Percentiles rank a stretch among this genome's conserved stretches.
Evolutionary conservation across 1,140 invertebrate species (phyloP).

Genomic region (Melipona quadrifasciata): DNA sequence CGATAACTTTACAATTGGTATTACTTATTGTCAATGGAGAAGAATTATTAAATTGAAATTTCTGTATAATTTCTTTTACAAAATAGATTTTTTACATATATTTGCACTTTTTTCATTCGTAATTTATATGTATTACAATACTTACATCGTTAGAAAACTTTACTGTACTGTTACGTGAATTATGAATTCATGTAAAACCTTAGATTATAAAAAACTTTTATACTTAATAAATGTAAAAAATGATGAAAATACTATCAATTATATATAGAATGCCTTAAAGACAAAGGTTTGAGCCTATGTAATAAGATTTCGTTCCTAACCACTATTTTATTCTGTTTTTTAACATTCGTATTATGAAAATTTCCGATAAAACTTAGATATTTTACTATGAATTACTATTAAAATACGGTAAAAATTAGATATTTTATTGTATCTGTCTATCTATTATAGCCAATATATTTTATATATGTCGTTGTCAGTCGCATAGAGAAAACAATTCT

Average conservation of each 20-base stretch:
- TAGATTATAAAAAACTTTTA: not conserved
- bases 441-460: too few species aligned
- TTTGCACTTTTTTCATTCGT: not conserved
- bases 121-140: too few species aligned
- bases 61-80: not conserved
- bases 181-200: not conserved
- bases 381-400: too few species aligned
- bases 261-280: not conserved
- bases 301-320: not conserved
- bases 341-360: not conserved
- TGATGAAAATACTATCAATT: not conserved
- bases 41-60: not conserved
- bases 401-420: too few species aligned
- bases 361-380: not conserved
- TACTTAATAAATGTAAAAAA: not conserved
- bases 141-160: too few species aligned
- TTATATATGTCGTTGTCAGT: not conserved
- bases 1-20: not conserved
- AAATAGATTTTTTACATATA: not conserved
- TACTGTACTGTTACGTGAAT: not conserved
- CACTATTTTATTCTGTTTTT: too few species aligned
- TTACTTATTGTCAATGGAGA: not conserved
- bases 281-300: not conserved
- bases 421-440: too few species aligned
- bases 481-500: not conserved